Base-by-base conservation (phyloP, 2,888 invertebrate genomes). In the Brachypalpus laphriformis region DNA sequence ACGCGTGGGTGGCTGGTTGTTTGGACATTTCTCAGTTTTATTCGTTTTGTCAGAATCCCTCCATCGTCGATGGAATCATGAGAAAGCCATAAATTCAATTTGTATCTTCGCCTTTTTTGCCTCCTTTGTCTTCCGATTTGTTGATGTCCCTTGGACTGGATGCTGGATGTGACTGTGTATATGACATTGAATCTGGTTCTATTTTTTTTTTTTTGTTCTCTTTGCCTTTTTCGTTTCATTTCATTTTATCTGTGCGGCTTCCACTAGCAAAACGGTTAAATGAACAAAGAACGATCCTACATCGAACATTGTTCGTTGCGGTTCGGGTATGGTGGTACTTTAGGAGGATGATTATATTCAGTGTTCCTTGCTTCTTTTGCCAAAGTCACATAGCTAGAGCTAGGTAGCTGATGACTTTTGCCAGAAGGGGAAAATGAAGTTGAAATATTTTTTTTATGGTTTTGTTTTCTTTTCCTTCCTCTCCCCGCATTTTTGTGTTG, bases 51-150 rank as follows among this genome's bases (percentile, higher is more conserved):
- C 61, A 61, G 8, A 61, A 45, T 45, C 18, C 18, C 45, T 63
- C 45, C 45, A 56, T 70, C 56, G 54, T 42, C 70, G 37, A 70
- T 28, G 56, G 56, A 70, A 70, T 70, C 70, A 42, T 56, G 56
- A 56, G 56, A 70, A 70, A 70, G 56, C 42, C 70, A 70, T 70
- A 70, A 70, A 70, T 70, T 70, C 70, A 56, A 56, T 70, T 70
- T 70, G 56, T 70, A 70, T 70, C 70, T 51, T 37, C 11, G 49
- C 22, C 34, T 34, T 66, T 66, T 68, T 42, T 18, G 9, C 34
- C 28, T 16, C 45, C 22, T 47, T 20, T 25, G 22, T 61, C 45
- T 22, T 31, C n/a, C 40, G 9, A 14, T 68, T 45, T 68, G 56
- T 18, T 56, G 56, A 28, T 37, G 28, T 68, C 37, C 47, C 42